Evolutionary conservation across 1,140 invertebrate species (phyloP).

Genomic region (Sitobion miscanthi): DNA sequence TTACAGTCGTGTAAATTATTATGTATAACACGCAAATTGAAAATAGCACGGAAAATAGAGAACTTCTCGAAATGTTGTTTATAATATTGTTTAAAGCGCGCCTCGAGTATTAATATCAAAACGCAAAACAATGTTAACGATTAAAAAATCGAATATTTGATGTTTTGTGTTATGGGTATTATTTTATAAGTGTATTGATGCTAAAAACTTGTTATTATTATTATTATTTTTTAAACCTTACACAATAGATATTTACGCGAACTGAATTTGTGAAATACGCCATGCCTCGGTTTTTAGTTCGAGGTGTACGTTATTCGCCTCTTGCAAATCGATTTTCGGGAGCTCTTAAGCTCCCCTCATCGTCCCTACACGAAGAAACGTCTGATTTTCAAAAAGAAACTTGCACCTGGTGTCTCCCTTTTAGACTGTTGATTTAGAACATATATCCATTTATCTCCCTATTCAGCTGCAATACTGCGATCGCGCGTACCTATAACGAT

Average conservation of each 20-base stretch:
- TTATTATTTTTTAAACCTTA: neutral
- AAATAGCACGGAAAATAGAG: neutral
- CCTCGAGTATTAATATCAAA: neutral
- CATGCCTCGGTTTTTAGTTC: neutral
- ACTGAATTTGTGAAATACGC: neutral
- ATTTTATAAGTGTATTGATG: neutral
- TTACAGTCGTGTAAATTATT: neutral
- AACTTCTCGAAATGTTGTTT: neutral
- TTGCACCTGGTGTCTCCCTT: slow-evolving; percentile 54
- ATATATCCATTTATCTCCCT: slow-evolving; percentile 43
- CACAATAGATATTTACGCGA: neutral
- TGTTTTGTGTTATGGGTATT: neutral
- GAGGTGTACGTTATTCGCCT: neutral
- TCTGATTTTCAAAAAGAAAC: slow-evolving; percentile 52
- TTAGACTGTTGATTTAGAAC: slow-evolving; percentile 33
- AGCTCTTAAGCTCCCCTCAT: slow-evolving; percentile 22
- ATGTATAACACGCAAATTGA: neutral
- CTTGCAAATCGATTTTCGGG: slow-evolving; percentile 20
- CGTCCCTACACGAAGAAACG: neutral
- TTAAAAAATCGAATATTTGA: neutral
- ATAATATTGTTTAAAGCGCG: neutral
- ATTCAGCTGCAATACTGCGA: slow-evolving; percentile 30
- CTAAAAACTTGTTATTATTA: slow-evolving; percentile 1
- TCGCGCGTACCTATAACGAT: neutral
- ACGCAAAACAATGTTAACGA: neutral